Evolutionary conservation across 2,113 vertebrate species (phyloP), one percentile per base, ranked within the genome.

Genomic region (Thamnophis sirtalis): DNA sequence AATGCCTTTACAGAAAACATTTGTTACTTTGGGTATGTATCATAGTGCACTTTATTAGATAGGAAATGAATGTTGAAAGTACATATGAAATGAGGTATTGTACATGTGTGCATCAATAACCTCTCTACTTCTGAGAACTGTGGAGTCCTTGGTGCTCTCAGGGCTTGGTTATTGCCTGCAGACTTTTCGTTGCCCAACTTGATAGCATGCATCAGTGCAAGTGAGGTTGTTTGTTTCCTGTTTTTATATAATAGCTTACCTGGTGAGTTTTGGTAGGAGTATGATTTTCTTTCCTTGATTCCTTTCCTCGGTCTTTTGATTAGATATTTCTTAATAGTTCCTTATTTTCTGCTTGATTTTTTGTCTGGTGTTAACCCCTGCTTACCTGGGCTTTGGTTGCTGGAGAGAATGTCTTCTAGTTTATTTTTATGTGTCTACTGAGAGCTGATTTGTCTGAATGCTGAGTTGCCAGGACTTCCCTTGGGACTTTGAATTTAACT

Each of bases 81-180:
- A 48, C 89, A 55, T 92, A 26, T 90, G 63, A 91, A 93, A 92
- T 8, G 73, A 4, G 3, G 9, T 56, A 28, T 24, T 94, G 5
- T 17, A 33, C 22, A 33, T 93, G 10, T 93, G 93, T 95, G 80
- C 49, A 56, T 89, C 93, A 95, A 15, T 94, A 90, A 86, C 28
- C 92, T 93, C 60, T 93, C 93, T 89, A 94, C 88, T 87, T 63
- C 9, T 63, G 26, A 63, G 9, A 63, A 28, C 58, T 28, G 26
- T 11, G 26, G 9, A 63, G 9, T 28, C 58, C 58, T 63, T 63
- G 26, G 9, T 28, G 58, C 9, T 63, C 55, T 56, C 55, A 21
- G 5, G 55, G 55, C 1, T 56, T 56, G 54, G 19, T 56, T 56
- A 5, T 56, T 63, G 58, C 26, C 26, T 28, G 58, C 26, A 63